Percentiles rank a stretch among this genome's conserved stretches.
These are phyloP conservation scores for Peromyscus melanophrys DNA, from an alignment of 2,797 vertebrate genomes.

Conservation along the genomic window DNA sequence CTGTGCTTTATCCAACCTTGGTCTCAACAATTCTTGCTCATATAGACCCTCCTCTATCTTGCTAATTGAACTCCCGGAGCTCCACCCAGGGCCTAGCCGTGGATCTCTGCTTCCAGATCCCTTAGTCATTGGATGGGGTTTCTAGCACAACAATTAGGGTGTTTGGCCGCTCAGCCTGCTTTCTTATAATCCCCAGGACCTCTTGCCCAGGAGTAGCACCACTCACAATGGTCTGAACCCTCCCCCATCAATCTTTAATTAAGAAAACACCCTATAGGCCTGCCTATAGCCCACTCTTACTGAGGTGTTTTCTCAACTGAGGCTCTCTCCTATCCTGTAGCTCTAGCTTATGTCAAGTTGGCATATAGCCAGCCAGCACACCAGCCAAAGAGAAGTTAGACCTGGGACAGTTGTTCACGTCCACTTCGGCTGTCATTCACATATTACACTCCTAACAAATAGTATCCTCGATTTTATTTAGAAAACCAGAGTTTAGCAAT, in stretches of 20 bases:
- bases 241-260: not conserved
- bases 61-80: too few relatives aligned
- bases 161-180: too few relatives aligned
- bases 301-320: not conserved
- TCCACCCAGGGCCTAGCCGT: too few relatives aligned
- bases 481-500: constrained; percentile 47
- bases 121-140: too few relatives aligned
- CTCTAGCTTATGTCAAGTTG: too few relatives aligned
- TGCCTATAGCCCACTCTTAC: not conserved
- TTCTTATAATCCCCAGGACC: not conserved
- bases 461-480: not conserved
- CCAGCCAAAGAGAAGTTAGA: not conserved
- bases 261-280: not conserved
- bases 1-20: too few relatives aligned
- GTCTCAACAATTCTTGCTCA: too few relatives aligned
- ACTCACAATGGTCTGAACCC: too few relatives aligned
- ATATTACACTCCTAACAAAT: not conserved
- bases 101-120: too few relatives aligned
- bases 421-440: not conserved
- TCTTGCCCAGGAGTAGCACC: not conserved
- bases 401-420: not conserved
- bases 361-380: not conserved
- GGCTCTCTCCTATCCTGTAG: not conserved
- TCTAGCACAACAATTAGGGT: too few relatives aligned
- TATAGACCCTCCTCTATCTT: too few relatives aligned